These are phyloP conservation scores for Iphiclides podalirius DNA, from an alignment of 2,888 invertebrate genomes.

Conservation along the genomic window DNA sequence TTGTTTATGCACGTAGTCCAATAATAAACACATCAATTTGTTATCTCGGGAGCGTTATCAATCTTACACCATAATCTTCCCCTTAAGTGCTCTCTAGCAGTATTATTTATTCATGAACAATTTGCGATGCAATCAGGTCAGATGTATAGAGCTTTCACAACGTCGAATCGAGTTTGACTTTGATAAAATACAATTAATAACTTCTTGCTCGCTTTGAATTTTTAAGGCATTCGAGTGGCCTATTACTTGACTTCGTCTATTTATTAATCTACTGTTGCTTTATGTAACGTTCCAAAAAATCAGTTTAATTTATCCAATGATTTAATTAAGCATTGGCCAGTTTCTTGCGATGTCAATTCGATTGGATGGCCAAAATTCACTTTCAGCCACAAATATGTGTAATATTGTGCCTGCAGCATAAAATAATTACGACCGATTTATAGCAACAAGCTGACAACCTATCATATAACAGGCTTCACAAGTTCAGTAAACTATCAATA, in stretches of 20 bases:
- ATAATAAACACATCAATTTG: conserved; percentile 18
- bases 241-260: conserved; percentile 19
- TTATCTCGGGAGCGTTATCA: conserved; percentile 25
- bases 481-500: too few species aligned
- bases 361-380: too few species aligned
- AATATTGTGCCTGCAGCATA: too few species aligned
- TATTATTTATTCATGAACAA: conserved; percentile 79
- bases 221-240: conserved; percentile 41
- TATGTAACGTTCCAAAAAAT: too few species aligned
- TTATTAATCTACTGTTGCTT: too few species aligned
- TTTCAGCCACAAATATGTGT: too few species aligned
- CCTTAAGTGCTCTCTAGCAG: conserved; percentile 53
- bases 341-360: too few species aligned
- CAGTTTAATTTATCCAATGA: too few species aligned
- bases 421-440: too few species aligned
- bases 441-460: too few species aligned
- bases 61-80: conserved; percentile 35
- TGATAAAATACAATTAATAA: conserved; percentile 66
- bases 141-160: conserved; percentile 51
- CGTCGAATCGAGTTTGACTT: conserved; percentile 65
- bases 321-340: too few species aligned
- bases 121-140: conserved; percentile 76
- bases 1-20: background rate
- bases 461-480: too few species aligned
- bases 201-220: conserved; percentile 46